Base-by-base conservation (phyloP, 2,113 vertebrate genomes). In the Collichthys lucidus region DNA sequence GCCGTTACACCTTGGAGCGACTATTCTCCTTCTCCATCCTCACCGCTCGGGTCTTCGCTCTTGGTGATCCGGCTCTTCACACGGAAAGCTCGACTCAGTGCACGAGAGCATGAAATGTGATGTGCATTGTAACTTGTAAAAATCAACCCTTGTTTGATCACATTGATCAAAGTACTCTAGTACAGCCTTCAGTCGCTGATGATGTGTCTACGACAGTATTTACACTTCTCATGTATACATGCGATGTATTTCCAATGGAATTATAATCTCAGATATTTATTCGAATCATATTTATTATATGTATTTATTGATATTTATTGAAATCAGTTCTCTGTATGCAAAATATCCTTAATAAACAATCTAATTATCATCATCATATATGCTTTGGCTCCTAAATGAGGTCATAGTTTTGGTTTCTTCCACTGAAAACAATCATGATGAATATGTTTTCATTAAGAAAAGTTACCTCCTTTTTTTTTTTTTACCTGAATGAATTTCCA, bases 11-110 rank as follows among this genome's bases (percentile, higher is more conserved):
- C 49, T 11, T 89, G 80, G 77, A 93, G n/a, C 57, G 91, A 29
- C 89, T 94, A 62, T 91, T 88, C 85, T 93, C 89, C 71, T 94
- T 91, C 81, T 93, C 92, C 71, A 86, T 92, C 68, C 20, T 92
- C 78, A 67, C 77, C 3, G 93, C 92, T 15, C 88, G 92, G 0
- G 91, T 94, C 22, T 93, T 92, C 35, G 90, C 91, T 1, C 63
- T 75, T 0, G 91, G 92, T 0, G 73, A 94, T 35, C 92, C 91
- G 1, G 17, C 85, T 49, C 63, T 1, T 2, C 92, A 93, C 82
- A 0, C 35, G 0, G 26, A 29, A 0, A 64, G 20, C 49, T 3
- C 67, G 0, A 11, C 62, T 47, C 73, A 74, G 5, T 92, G 90
- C 80, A 44, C n/a, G 20, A 84, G 69, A 71, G 53, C 40, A 15